Conservation (phyloP, 2,888 invertebrate genomes). For the Athetis lepigone region DNA sequence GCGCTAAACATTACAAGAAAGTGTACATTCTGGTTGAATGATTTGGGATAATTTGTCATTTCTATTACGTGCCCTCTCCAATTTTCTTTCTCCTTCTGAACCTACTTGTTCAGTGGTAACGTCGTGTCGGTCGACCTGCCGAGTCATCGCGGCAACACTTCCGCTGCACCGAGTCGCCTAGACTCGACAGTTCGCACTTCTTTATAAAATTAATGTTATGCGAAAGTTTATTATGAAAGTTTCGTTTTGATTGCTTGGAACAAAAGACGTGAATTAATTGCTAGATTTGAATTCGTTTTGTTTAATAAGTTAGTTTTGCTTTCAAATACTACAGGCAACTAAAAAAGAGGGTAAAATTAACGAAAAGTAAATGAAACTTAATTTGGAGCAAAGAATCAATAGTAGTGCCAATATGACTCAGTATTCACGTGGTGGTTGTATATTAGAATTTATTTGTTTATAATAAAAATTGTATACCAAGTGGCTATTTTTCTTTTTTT, state of each 20-base stretch:
- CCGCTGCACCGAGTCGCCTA: slow-evolving; percentile 74
- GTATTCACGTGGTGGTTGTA: too few relatives aligned
- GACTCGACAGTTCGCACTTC: slow-evolving; percentile 58
- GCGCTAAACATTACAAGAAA: too few relatives aligned
- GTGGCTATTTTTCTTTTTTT: too few relatives aligned
- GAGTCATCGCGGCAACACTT: slow-evolving; percentile 77
- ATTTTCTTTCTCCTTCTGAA: neutral
- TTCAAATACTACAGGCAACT: too few relatives aligned
- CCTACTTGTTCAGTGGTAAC: slow-evolving; percentile 22
- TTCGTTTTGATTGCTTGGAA: slow-evolving; percentile 37
- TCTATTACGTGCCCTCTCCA: too few relatives aligned
- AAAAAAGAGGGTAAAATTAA: neutral
- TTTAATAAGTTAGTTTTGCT: neutral
- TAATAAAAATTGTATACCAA: too few relatives aligned
- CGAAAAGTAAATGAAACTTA: neutral
- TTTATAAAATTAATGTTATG: slow-evolving; percentile 49
- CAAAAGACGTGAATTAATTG: slow-evolving; percentile 28
- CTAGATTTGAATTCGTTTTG: neutral
- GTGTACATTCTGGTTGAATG: too few relatives aligned
- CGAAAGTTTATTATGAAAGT: slow-evolving; percentile 40
- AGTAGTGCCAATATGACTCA: too few relatives aligned
- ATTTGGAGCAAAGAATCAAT: neutral
- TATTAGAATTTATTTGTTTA: too few relatives aligned
- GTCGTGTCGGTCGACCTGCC: slow-evolving; percentile 60
- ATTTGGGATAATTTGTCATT: neutral